Evolutionary conservation across 2,113 vertebrate genomes (phyloP), one percentile per base, ranked within the genome.

Genomic region (Elgaria multicarinata): DNA sequence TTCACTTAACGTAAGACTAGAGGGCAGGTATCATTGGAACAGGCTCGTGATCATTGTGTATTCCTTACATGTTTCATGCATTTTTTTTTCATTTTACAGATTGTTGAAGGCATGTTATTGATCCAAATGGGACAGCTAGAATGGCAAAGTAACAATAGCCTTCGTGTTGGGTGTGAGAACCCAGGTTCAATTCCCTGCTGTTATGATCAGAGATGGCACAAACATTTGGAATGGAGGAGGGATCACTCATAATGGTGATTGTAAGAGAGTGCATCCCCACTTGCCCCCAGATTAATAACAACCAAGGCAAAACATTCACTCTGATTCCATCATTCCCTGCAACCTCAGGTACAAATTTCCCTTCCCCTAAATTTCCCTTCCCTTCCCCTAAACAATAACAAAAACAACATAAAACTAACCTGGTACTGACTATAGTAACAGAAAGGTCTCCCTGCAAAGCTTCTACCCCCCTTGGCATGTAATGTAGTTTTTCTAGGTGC

Each of bases 11-110:
- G 42, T 10, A 16, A 87, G 10, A n/a, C 66, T 87, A 42, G 69
- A 78, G n/a, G 39, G 26, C 76, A 90, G 13, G 2, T 78, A 0
- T 0, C 33, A 1, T 83, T 26, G 86, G 26, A 91, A 91, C 0
- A 12, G 0, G 31, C 0, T 2, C 76, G 50, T 36, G 2, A 79
- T 0, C 0, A 0, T 5, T 85, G 39, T 1, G 0, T 10, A 7
- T 55, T 26, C 33, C n/a, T 39, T 39, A 18, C 20, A 53, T 36
- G 71, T 72, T 71, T 13, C 44, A 71, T 3, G 28, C 18, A 72
- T 24, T 85, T 53, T 53, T n/a, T 20, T 42, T 12, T 64, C 71
- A 72, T 72, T 72, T 72, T n/a, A 72, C 71, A 72, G 71, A 72
- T 36, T 6, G 36, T 72, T 72, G 71, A 72, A 72, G 33, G 18